Evolutionary conservation across 2,113 vertebrate species (phyloP).

Genomic region (Mormoops blainvillei): DNA sequence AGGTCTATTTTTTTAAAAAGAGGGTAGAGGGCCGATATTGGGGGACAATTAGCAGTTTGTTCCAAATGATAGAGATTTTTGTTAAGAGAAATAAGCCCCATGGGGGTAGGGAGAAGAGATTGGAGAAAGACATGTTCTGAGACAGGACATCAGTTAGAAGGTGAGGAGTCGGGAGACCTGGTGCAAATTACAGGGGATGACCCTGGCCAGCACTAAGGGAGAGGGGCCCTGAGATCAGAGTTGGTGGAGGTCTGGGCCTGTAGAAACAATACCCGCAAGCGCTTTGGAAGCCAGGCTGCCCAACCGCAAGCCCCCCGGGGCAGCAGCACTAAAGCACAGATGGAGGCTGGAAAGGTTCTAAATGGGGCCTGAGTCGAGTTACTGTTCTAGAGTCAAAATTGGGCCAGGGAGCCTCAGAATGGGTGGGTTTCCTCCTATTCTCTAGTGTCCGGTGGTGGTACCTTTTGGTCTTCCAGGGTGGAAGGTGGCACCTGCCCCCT

Average conservation of each 20-base stretch:
- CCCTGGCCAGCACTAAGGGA: not conserved
- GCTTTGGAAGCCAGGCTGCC: not conserved
- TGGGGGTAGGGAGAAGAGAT: no score
- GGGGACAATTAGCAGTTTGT: not conserved
- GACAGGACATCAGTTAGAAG: not conserved
- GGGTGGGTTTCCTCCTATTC: not conserved
- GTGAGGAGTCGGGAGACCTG: not conserved
- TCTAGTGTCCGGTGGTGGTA: not conserved
- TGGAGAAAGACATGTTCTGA: not conserved
- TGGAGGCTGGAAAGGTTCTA: not conserved
- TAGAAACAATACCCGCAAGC: not conserved
- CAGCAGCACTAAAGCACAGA: not conserved
- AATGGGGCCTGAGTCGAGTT: not conserved
- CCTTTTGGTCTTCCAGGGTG: not conserved
- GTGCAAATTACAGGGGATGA: not conserved
- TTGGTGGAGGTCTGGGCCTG: not conserved
- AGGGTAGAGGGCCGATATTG: not conserved
- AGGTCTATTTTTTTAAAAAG: not conserved
- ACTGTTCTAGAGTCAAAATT: not conserved
- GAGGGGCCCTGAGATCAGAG: no score
- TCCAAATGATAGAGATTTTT: not conserved
- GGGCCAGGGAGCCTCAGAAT: not conserved
- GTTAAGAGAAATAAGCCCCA: not conserved
- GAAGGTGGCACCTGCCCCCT: no score
- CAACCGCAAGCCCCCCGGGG: accelerated